Conservation (phyloP, 2,797 vertebrate species). For the Xenentodon cancila region DNA sequence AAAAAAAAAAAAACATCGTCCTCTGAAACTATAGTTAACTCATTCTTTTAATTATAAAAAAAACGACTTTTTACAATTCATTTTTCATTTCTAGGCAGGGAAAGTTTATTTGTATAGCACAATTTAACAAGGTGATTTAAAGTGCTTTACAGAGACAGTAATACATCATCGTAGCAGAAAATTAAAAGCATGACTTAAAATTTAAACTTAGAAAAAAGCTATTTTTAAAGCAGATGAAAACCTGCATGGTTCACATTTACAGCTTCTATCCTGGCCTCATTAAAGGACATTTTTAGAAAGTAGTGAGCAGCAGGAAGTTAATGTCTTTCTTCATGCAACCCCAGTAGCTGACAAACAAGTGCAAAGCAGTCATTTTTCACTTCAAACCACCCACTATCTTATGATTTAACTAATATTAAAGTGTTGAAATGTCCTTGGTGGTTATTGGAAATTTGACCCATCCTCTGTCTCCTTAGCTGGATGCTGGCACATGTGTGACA, state of each 20-base stretch:
- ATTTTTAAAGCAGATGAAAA: background rate
- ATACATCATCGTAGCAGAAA: too few relatives aligned
- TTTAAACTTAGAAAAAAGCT: too few relatives aligned
- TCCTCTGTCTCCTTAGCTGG: conserved; percentile 31
- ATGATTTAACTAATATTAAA: conserved; percentile 42
- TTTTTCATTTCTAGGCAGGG: background rate
- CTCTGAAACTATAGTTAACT: background rate
- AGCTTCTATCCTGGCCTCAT: background rate
- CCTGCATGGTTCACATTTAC: conserved; percentile 13
- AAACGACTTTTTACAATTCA: background rate
- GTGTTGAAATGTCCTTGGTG: conserved; percentile 49
- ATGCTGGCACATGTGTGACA: background rate
- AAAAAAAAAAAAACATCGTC: background rate
- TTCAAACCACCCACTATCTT: conserved; percentile 23
- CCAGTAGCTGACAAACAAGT: conserved; percentile 34
- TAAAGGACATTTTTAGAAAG: conserved; percentile 18
- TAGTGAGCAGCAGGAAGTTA: conserved; percentile 30
- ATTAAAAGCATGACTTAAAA: too few relatives aligned
- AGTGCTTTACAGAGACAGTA: too few relatives aligned
- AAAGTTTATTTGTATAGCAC: too few relatives aligned
- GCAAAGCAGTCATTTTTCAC: conserved; percentile 35
- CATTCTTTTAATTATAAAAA: too few relatives aligned
- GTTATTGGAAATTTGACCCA: conserved; percentile 54
- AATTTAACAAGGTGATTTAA: too few relatives aligned
- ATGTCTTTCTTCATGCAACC: conserved; percentile 23